Evolutionary conservation across 2,113 vertebrate genomes (phyloP).

Genomic region (Crotalus viridis): DNA sequence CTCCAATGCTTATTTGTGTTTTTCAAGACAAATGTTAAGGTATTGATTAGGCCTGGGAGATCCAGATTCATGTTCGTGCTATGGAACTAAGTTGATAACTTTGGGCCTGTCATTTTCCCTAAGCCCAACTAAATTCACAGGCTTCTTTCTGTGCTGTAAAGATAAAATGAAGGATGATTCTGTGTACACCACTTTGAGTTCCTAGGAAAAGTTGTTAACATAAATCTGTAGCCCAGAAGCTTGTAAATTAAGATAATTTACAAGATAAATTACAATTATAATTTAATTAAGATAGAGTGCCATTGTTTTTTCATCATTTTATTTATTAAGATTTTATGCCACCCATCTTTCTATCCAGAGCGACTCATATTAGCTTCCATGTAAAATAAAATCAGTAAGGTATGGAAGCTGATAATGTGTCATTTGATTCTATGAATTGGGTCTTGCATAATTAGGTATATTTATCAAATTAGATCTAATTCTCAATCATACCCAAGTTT

Average conservation of each 20-base stretch:
- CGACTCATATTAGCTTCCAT: neutral
- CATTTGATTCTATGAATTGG: neutral
- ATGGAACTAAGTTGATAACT: neutral
- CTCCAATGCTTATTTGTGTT: neutral
- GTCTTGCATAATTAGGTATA: neutral
- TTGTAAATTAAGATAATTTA: neutral
- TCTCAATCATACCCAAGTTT: neutral
- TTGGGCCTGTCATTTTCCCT: neutral
- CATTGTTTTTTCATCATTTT: neutral
- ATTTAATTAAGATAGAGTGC: neutral
- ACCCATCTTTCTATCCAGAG: neutral
- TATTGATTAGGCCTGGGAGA: neutral
- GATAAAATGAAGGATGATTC: neutral
- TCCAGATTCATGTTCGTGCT: neutral
- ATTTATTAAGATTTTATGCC: neutral
- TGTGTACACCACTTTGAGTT: neutral
- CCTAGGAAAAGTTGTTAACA: neutral
- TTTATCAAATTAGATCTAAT: neutral
- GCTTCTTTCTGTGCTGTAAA: neutral
- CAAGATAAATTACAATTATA: neutral
- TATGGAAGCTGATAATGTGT: neutral
- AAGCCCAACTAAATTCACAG: neutral
- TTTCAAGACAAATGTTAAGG: neutral
- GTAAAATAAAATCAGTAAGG: neutral
- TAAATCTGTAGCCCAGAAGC: neutral